Evolutionary conservation across 2,888 invertebrate genomes (phyloP), one percentile per base, ranked within the genome.

Genomic region (Gryllus longicercus): DNA sequence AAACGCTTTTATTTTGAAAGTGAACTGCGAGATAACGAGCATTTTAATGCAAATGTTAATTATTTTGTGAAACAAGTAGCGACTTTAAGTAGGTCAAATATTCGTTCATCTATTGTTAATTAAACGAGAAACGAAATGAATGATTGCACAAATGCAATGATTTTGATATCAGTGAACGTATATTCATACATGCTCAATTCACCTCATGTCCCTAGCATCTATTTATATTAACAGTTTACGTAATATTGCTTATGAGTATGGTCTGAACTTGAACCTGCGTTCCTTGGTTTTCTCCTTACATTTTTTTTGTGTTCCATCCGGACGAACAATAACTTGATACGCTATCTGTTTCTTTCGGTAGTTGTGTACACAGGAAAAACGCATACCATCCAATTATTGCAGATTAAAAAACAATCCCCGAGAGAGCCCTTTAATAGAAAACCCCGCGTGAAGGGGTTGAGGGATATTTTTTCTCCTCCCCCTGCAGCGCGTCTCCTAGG

Each of bases 211-310:
- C n/a, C 63, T 63, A 63, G 63, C 38, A 63, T 63, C 63, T 63
- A 63, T 63, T 18, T 63, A 14, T 63, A 63, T 63, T 18, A 14
- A 63, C 63, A n/a, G 14, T 63, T 63, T n/a, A 63, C n/a, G 14
- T 63, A 63, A n/a, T 63, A 63, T 63, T 63, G 63, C 63, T 63
- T 63, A 63, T 63, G 63, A 63, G 63, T 63, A 63, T 63, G 14
- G 63, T 63, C 16, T 63, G 63, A 63, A 63, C 38, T 38, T 63
- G 63, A 63, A 63, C 14, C n/a, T n/a, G n/a, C n/a, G n/a, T 63
- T 63, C n/a, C n/a, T n/a, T 63, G 38, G 38, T 38, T 38, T 38
- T 8, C 38, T 38, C 38, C 38, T 38, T 38, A 38, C 38, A 38
- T 38, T 38, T 38, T 25, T 38, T 38, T 38, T 38, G 38, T 38